Percentiles rank a stretch among this genome's conserved stretches.
These are phyloP conservation scores for Amyelois transitella DNA, from an alignment of 1,140 invertebrate genomes.

Conservation along the genomic window DNA sequence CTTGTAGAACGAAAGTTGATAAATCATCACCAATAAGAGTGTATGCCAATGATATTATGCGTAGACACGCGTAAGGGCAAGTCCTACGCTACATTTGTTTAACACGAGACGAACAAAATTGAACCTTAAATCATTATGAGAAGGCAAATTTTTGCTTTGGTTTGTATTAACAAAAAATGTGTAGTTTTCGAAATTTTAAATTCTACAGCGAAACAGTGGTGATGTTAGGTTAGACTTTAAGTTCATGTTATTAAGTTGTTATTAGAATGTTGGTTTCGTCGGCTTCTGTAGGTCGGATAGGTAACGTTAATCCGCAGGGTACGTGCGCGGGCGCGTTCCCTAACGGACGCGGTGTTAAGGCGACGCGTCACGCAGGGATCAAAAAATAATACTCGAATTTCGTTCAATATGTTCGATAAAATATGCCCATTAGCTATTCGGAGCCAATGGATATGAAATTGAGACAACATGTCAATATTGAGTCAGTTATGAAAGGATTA, in stretches of 20 bases:
- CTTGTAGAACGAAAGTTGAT: constrained; percentile 39
- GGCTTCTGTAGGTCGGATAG: constrained; percentile 30
- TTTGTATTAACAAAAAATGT: constrained; percentile 8
- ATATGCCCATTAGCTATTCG: neutral
- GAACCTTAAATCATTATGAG: constrained; percentile 18
- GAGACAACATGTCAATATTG: neutral
- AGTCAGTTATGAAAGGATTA: neutral
- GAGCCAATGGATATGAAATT: neutral
- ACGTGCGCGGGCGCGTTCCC: constrained; percentile 42
- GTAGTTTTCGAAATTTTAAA: constrained; percentile 16
- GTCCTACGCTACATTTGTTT: constrained; percentile 34
- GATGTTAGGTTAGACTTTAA: constrained; percentile 28
- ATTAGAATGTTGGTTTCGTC: constrained; percentile 30
- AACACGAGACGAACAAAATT: constrained; percentile 21
- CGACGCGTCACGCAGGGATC: constrained; percentile 10
- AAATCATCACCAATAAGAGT: constrained; percentile 60
- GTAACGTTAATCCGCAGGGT: constrained; percentile 43
- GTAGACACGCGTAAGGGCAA: constrained; percentile 47
- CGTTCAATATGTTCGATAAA: neutral
- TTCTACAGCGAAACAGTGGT: neutral
- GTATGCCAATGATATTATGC: constrained; percentile 63
- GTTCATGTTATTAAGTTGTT: constrained; percentile 27
- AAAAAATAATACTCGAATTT: neutral
- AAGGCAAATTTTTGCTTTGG: constrained; percentile 17
- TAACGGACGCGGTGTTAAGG: constrained; percentile 28